phyloP scores from a whole-genome alignment of 2,888 invertebrate genomes.

The Pasiphila rectangulata region DNA sequence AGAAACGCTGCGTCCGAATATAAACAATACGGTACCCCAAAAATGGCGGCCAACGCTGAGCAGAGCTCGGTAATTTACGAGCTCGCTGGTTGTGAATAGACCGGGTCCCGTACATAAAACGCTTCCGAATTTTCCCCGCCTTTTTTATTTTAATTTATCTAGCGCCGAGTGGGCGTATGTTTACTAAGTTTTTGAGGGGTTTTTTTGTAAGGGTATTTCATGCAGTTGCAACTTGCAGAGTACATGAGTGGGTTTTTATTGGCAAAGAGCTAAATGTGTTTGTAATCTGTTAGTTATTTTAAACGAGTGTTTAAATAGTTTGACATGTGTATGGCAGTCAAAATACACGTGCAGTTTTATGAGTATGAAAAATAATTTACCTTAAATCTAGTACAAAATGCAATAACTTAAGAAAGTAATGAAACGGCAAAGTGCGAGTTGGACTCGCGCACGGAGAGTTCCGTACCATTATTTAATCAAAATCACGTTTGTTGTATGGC shows the following conservation, averaged over 20 bases:
- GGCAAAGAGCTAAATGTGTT: neutral
- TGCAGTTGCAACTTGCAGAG: conserved; percentile 1
- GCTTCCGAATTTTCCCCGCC: conserved; percentile 47
- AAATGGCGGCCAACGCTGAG: conserved; percentile 50
- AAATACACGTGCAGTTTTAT: too few relatives aligned
- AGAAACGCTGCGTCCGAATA: conserved; percentile 39
- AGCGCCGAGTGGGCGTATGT: conserved; percentile 34
- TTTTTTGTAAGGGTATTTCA: conserved; percentile 21
- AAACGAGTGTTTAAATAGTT: too few relatives aligned
- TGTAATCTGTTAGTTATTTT: too few relatives aligned
- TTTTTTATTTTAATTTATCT: conserved; percentile 59
- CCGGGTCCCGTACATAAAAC: conserved; percentile 51
- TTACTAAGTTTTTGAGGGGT: conserved; percentile 41
- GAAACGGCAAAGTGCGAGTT: too few relatives aligned
- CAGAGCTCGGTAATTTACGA: conserved; percentile 47
- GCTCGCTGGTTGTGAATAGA: conserved; percentile 47
- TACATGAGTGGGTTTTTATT: neutral
- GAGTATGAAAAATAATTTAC: too few relatives aligned
- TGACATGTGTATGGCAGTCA: too few relatives aligned
- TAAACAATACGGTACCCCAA: too few relatives aligned
- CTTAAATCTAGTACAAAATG: too few relatives aligned
- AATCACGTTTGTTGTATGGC: too few relatives aligned
- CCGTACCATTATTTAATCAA: too few relatives aligned
- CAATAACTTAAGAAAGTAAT: too few relatives aligned
- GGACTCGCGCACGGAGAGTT: too few relatives aligned